These are phyloP conservation scores for Artemisiospiza belli DNA, from an alignment of 2,113 vertebrate genomes.

Conservation along the genomic window DNA sequence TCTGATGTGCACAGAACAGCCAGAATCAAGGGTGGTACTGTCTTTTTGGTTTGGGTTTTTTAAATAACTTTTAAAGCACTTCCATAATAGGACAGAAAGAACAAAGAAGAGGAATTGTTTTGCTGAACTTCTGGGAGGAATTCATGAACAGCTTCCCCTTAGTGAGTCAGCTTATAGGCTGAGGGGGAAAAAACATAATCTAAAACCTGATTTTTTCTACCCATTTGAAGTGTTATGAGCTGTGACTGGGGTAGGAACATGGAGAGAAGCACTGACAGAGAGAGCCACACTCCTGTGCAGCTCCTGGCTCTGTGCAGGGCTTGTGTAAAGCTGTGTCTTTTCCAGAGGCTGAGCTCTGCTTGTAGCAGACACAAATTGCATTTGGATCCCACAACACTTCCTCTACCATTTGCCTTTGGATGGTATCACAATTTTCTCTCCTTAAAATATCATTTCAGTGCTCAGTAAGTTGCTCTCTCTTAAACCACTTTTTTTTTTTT, in stretches of 20 bases:
- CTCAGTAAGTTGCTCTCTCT: not conserved
- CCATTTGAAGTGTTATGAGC: not conserved
- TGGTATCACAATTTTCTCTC: not conserved
- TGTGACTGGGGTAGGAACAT: too few species aligned
- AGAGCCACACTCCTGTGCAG: not conserved
- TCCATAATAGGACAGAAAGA: not conserved
- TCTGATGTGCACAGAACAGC: not conserved
- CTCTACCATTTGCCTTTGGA: not conserved
- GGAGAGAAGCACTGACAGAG: not conserved
- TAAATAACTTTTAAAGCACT: not conserved
- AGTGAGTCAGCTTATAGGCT: not conserved
- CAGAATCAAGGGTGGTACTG: not conserved
- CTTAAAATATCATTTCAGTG: not conserved
- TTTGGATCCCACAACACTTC: not conserved
- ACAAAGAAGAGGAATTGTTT: not conserved
- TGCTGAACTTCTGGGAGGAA: not conserved
- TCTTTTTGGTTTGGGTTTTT: too few species aligned
- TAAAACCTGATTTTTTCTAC: not conserved
- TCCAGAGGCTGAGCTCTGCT: not conserved
- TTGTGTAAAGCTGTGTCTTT: not conserved
- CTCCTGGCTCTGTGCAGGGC: not conserved
- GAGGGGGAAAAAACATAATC: not conserved
- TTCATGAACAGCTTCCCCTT: not conserved
- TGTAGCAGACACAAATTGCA: not conserved
- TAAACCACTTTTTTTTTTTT: not conserved